Evolutionary conservation across 2,113 vertebrate species (phyloP).

Genomic region (Tachysurus fulvidraco): DNA sequence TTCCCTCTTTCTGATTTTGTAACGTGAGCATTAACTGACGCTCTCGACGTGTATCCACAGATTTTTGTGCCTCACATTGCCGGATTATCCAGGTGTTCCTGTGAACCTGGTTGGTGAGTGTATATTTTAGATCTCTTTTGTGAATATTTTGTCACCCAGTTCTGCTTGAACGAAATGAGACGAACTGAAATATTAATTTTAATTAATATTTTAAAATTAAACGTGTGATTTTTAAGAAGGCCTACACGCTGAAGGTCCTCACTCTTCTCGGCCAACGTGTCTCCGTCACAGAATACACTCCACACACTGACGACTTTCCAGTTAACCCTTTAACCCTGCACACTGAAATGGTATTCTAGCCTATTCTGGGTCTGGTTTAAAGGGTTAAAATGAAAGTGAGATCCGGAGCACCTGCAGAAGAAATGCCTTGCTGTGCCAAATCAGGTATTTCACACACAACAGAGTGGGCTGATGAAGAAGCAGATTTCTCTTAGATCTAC

Average conservation of each 20-base stretch:
- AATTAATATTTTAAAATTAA: no score
- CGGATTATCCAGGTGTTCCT: neutral
- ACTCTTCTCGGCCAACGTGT: constrained; percentile 52
- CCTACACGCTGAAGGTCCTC: neutral
- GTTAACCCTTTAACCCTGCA: constrained; percentile 48
- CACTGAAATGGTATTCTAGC: no score
- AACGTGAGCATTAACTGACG: neutral
- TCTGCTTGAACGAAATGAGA: neutral
- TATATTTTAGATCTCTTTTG: neutral
- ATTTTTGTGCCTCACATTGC: neutral
- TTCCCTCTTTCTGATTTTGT: neutral
- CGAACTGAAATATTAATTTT: no score
- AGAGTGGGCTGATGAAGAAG: neutral
- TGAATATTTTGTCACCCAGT: neutral
- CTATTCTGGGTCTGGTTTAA: constrained; percentile 8
- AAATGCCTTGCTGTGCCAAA: constrained; percentile 42
- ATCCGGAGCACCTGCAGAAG: neutral
- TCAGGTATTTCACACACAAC: constrained; percentile 43
- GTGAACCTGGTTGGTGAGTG: neutral
- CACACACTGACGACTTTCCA: constrained; percentile 27
- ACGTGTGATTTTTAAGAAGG: neutral
- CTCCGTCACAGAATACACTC: constrained; percentile 36
- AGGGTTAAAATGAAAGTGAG: constrained; percentile 41
- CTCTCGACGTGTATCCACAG: neutral
- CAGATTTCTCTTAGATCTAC: constrained; percentile 9